These are phyloP conservation scores for Sphenodon punctatus DNA, from an alignment of 2,797 vertebrate species.

Conservation along the genomic window DNA sequence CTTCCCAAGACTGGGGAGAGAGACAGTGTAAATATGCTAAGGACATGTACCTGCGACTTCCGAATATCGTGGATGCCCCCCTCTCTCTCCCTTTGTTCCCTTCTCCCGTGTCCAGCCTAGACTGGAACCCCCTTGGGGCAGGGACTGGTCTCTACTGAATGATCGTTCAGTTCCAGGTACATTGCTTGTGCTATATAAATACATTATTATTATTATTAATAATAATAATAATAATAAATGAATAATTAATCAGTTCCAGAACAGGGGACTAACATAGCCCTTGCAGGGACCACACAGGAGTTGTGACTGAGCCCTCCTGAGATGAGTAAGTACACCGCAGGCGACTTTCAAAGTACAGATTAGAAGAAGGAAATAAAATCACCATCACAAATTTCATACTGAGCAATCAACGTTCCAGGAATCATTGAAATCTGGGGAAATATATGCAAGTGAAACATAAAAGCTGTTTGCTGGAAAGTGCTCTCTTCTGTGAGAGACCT, in stretches of 20 bases:
- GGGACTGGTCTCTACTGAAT: too few species aligned
- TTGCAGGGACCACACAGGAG: neutral
- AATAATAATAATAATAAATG: too few species aligned
- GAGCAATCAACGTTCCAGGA: neutral
- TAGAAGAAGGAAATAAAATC: neutral
- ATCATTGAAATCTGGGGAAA: neutral
- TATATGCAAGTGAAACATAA: fast-evolving
- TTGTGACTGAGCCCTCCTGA: fast-evolving
- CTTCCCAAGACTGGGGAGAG: too few species aligned
- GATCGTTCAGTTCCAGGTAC: too few species aligned
- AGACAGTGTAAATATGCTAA: too few species aligned
- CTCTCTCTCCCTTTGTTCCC: too few species aligned
- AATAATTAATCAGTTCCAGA: neutral
- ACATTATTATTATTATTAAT: too few species aligned
- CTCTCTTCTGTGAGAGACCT: neutral
- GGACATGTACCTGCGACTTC: too few species aligned
- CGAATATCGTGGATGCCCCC: too few species aligned
- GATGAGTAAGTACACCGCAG: neutral
- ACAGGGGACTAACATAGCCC: fast-evolving
- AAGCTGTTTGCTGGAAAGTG: neutral
- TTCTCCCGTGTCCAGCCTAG: too few species aligned
- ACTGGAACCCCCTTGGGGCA: too few species aligned
- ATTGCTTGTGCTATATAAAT: too few species aligned
- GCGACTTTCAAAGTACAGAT: neutral
- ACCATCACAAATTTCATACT: neutral